phyloP scores from a whole-genome alignment of 2,113 vertebrate genomes.

The Piliocolobus tephrosceles region DNA sequence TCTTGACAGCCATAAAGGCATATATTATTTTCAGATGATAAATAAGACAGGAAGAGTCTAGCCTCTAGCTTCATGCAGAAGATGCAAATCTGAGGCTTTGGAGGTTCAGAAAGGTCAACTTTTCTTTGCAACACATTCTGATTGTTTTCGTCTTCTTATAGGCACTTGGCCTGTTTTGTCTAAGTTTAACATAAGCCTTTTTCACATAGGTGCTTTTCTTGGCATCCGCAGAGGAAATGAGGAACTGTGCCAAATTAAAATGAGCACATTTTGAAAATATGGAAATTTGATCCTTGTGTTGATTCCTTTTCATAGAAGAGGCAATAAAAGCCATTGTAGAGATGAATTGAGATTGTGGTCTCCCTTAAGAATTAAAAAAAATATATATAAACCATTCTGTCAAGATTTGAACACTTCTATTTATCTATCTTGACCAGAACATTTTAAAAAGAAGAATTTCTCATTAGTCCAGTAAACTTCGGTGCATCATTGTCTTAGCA shows the following conservation, averaged over 20 bases:
- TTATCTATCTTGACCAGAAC: not conserved
- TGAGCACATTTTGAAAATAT: not conserved
- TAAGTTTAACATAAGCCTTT: not conserved
- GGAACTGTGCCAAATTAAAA: slow-evolving; percentile 41
- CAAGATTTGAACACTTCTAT: not conserved
- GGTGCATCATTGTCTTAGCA: not conserved
- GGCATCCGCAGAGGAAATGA: not conserved
- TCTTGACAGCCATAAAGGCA: not conserved
- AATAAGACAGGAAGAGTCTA: not conserved
- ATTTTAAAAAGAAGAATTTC: not conserved
- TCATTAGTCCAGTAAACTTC: not conserved
- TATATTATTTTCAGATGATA: not conserved
- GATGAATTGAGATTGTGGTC: not conserved
- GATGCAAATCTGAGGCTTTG: not conserved
- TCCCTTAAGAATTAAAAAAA: not conserved
- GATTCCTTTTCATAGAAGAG: not conserved
- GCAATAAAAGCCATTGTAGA: not conserved
- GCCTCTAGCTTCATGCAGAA: not conserved
- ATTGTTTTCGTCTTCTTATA: not conserved
- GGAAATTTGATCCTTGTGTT: not conserved
- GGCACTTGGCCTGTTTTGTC: not conserved
- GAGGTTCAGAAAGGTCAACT: not conserved
- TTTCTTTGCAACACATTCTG: not conserved
- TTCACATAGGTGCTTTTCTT: not conserved
- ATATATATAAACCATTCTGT: not conserved